Base-by-base conservation (phyloP, 2,113 vertebrate genomes). In the Pyrgilauda ruficollis region DNA sequence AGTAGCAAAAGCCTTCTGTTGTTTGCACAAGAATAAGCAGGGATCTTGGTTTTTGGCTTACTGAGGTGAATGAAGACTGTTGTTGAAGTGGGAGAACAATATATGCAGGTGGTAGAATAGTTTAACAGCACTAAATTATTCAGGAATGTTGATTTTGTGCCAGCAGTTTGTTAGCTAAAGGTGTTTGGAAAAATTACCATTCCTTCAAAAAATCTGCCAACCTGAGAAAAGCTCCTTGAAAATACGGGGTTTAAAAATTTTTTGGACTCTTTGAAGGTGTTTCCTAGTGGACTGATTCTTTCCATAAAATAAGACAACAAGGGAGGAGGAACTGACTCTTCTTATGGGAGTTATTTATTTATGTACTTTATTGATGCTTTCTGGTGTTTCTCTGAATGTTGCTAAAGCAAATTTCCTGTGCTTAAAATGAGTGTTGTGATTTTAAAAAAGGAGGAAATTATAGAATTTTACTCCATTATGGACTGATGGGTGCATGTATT, bases 191-290 rank as follows among this genome's bases (percentile, higher is more conserved):
- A 83, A 85, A 62, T 49, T 72, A 55, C 13, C 28, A 46, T 89
- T 83, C 13, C 50, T 9, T 68, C 30, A 46, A 14, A 66, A 81
- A 46, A 78, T 15, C 20, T 78, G 33, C 18, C 33, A 82, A 43
- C 22, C 44, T 69, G 28, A 91, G 27, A 27, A 82, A 39, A 84
- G 13, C 20, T 41, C 19, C 67, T 89, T 10, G 13, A 47, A 92
- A 91, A 67, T 8, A 37, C 0, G 2, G 15, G 35, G 24, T 75
- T 44, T 13, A 1, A 23, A 13, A 6, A 10, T 5, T 1, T 24
- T 53, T 62, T 47, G 18, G n/a, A 35, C 7, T 2, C 5, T 7
- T 33, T 50, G 35, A 44, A 72, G 5, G 4, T 43, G 3, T 22
- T 52, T 81, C 37, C 35, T 58, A 43, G 56, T 28, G 22, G 41